These are phyloP conservation scores for Temnothorax unifasciatus DNA, from an alignment of 2,888 invertebrate genomes.

Conservation along the genomic window DNA sequence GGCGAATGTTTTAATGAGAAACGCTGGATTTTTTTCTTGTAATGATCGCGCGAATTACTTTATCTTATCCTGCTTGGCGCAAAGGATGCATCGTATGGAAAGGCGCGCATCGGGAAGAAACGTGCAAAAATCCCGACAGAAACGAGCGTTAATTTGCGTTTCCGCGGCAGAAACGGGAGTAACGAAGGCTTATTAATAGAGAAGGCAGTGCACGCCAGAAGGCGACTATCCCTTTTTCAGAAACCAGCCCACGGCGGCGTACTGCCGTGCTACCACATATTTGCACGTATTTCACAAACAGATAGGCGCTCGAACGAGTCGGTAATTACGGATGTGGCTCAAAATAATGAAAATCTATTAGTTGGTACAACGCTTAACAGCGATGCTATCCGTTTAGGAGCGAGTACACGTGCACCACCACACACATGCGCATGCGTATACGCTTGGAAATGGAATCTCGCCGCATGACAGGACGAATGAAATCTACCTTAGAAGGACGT, in stretches of 20 bases:
- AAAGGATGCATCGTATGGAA: neutral
- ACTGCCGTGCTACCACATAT: conserved; percentile 69
- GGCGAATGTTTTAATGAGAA: neutral
- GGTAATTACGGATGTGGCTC: conserved; percentile 77
- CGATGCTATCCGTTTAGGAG: conserved; percentile 65
- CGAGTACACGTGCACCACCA: neutral
- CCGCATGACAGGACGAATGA: conserved; percentile 14
- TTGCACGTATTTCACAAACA: conserved; percentile 71
- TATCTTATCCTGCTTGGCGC: neutral
- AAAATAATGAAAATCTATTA: conserved; percentile 83
- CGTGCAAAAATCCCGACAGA: conserved; percentile 61
- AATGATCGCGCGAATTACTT: neutral
- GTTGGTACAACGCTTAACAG: conserved; percentile 70
- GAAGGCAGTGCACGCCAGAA: conserved; percentile 67
- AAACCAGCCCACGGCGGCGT: conserved; percentile 60
- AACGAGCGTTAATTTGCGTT: conserved; percentile 70
- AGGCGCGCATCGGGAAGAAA: neutral
- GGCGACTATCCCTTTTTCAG: conserved; percentile 72
- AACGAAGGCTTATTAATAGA: conserved; percentile 76
- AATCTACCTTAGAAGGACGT: conserved; percentile 34
- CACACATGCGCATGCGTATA: neutral
- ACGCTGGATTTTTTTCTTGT: neutral
- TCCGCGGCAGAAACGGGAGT: conserved; percentile 61
- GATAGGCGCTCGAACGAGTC: conserved; percentile 65
- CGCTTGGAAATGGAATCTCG: conserved; percentile 26